Conservation (phyloP, 2,797 vertebrate species). For the Sphenodon punctatus region DNA sequence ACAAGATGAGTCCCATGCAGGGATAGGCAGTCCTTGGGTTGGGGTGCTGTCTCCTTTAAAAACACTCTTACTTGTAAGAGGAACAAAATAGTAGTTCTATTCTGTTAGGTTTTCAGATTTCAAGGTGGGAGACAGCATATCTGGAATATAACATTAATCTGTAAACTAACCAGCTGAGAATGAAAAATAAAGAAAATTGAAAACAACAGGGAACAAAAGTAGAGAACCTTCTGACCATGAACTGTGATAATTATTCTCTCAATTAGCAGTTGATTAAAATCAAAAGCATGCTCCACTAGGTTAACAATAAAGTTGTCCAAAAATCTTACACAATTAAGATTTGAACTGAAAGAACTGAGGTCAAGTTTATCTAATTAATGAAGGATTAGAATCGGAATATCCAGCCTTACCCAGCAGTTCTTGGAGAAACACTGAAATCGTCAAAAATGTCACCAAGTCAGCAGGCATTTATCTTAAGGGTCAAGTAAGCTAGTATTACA, state of each 20-base stretch:
- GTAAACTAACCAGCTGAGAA: slow-evolving; percentile 23
- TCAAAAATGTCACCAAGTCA: not conserved
- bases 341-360: not conserved
- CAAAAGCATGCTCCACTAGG: slow-evolving; percentile 10
- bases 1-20: no score
- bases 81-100: no score
- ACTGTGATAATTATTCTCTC: slow-evolving; percentile 16
- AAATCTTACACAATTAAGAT: not conserved
- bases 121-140: not conserved
- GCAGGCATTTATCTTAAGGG: no score
- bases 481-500: no score
- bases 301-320: not conserved
- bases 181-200: slow-evolving; percentile 22
- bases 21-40: no score
- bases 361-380: not conserved
- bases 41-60: no score
- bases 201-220: slow-evolving; percentile 9
- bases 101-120: slow-evolving; percentile 28
- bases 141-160: slow-evolving; percentile 15
- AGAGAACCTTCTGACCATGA: slow-evolving; percentile 4
- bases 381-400: slow-evolving; percentile 1
- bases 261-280: no score
- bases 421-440: slow-evolving; percentile 2
- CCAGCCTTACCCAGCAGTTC: not conserved
- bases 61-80: no score